These are phyloP conservation scores for Alloplasta piceator DNA, from an alignment of 2,888 invertebrate genomes.

Conservation along the genomic window DNA sequence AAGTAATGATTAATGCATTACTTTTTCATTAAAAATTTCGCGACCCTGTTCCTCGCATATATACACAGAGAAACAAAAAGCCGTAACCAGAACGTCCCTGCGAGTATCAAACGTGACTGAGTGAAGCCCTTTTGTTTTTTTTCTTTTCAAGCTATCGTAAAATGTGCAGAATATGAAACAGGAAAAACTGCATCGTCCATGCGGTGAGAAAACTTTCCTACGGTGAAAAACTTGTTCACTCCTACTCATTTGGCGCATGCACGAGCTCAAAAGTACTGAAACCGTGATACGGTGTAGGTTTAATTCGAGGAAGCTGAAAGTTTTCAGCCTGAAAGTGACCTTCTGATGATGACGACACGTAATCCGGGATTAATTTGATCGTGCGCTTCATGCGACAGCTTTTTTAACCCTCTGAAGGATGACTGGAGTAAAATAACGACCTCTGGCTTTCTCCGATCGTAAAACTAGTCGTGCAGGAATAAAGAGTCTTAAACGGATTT, in stretches of 20 bases:
- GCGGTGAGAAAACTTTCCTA: constrained; percentile 28
- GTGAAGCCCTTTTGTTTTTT: neutral
- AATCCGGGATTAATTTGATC: constrained; percentile 19
- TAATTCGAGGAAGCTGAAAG: no score
- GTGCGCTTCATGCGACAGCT: neutral
- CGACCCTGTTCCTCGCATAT: neutral
- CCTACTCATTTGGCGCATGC: neutral
- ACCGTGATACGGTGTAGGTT: no score
- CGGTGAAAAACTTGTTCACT: constrained; percentile 30
- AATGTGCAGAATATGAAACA: neutral
- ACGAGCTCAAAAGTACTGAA: neutral
- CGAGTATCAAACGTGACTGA: neutral
- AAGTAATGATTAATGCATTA: no score
- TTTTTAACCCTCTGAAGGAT: no score
- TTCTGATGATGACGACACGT: neutral
- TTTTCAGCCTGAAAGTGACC: no score
- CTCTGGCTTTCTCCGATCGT: no score
- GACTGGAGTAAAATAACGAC: no score
- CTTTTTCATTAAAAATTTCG: no score
- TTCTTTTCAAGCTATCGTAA: neutral
- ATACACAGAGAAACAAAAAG: neutral
- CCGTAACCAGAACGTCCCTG: neutral
- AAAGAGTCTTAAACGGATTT: no score
- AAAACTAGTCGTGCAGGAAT: no score
- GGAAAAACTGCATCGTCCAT: neutral